These are phyloP conservation scores for Morbakka virulenta DNA, from an alignment of 30 jellyfish, hydroid and myxozoan genomes.

Conservation along the genomic window DNA sequence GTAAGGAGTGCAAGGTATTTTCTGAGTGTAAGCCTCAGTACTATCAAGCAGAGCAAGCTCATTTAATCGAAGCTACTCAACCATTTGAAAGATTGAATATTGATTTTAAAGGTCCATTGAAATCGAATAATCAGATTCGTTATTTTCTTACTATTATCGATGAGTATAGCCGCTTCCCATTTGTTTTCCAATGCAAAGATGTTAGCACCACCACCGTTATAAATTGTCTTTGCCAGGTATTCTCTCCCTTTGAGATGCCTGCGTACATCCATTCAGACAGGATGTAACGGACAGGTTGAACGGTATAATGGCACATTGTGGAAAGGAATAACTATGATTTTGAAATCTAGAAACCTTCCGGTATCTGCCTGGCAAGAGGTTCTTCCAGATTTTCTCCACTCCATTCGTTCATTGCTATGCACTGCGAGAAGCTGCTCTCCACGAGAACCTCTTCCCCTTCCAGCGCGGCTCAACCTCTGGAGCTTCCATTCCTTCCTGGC, in stretches of 20 bases:
- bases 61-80: no score
- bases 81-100: no score
- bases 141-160: constrained; percentile 40
- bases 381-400: constrained; percentile 48
- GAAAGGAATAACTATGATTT: no score
- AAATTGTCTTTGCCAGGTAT: no score
- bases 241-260: constrained; percentile 51
- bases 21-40: no score
- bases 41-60: no score
- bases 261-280: constrained; percentile 29
- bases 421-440: constrained; percentile 42
- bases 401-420: no score
- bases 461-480: constrained; percentile 10
- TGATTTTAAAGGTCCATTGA: no score
- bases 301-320: no score
- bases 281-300: no score
- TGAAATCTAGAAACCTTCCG: constrained; percentile 9
- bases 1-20: no score
- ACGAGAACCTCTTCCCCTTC: constrained; percentile 19
- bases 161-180: constrained; percentile 48
- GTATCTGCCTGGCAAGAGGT: constrained; percentile 22
- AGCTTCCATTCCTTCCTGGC: not conserved
- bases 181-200: constrained; percentile 27
- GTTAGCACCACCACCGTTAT: constrained; percentile 7
- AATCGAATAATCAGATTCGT: no score